Evolutionary conservation across 1,140 invertebrate species (phyloP), one percentile per base, ranked within the genome.

Genomic region (Ips typographus): DNA sequence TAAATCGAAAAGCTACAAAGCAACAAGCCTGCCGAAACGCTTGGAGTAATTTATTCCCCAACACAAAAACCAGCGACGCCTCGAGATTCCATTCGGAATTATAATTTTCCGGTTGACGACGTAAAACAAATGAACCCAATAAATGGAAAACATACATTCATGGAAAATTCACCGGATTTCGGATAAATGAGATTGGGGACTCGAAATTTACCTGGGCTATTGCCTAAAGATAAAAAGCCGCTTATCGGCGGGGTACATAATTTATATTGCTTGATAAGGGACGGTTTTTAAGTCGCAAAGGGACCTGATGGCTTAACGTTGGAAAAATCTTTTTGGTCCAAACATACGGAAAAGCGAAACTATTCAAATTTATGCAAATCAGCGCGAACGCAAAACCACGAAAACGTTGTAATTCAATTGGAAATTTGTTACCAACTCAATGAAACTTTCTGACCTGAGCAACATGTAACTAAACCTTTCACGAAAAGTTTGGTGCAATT

Each of bases 111-210:
- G 5, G 2, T 6, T 55, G 52, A 55, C 36, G 5, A 55, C n/a
- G 5, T 55, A 55, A 55, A 55, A 55, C 52, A 55, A 55, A 55
- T 55, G 52, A 55, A 55, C 37, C 52, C 52, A 55, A 55, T 55
- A 38, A 55, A 55, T 22, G 52, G 52, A 2, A 55, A 55, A 55
- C 52, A 55, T 22, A 55, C 52, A 3, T 2, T 6, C 36, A 37
- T 37, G 52, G 52, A 55, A 55, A 55, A 55, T 38, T 2, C 37
- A 36, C 37, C 5, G 52, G 5, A 55, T 22, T 22, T 22, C 44
- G 3, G 2, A 6, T 22, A 49, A 49, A 55, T 55, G 52, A 55
- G 37, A 55, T 36, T 37, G 5, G 52, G 52, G 52, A 49, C 44
- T 3, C 1, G 44, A 22, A 6, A 55, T 55, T 55, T 55, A 55